Conservation (phyloP, 2,113 vertebrate species). For the Seriola quinqueradiata region DNA sequence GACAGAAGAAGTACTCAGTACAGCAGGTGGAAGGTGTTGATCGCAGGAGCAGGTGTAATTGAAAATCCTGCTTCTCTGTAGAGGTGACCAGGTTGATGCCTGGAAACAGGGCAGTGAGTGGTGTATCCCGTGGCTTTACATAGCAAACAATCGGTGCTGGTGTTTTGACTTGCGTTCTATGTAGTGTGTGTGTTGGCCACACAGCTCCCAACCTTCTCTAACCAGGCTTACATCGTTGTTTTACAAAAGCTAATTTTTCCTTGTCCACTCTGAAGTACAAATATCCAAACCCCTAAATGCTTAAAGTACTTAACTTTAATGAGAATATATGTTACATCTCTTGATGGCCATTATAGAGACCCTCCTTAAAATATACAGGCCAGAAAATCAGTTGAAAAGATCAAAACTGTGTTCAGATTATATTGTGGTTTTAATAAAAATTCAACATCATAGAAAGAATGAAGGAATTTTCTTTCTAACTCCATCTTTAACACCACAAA, state of each 20-base stretch:
- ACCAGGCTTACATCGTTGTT: neutral
- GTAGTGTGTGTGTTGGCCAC: neutral
- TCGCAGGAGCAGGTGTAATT: neutral
- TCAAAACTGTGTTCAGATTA: neutral
- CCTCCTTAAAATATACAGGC: too few relatives aligned
- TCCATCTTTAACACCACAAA: neutral
- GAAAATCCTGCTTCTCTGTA: neutral
- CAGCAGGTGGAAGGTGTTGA: neutral
- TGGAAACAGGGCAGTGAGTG: neutral
- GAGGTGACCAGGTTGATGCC: neutral
- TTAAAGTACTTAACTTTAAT: neutral
- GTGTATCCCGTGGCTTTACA: neutral
- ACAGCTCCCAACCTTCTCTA: neutral
- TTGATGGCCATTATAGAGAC: neutral
- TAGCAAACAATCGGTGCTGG: neutral
- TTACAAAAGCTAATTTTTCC: neutral
- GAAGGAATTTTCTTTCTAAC: neutral
- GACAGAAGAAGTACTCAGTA: neutral
- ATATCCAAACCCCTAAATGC: neutral
- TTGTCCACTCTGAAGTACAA: neutral
- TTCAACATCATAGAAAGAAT: neutral
- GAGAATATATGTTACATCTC: neutral
- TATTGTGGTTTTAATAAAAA: too few relatives aligned
- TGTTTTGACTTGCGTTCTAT: neutral
- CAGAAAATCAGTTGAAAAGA: neutral